Percentiles rank a stretch among this genome's conserved stretches.
Conservation (phyloP, 64 coral and sea anemone genomes). For the Catalaphyllia jardinei region DNA sequence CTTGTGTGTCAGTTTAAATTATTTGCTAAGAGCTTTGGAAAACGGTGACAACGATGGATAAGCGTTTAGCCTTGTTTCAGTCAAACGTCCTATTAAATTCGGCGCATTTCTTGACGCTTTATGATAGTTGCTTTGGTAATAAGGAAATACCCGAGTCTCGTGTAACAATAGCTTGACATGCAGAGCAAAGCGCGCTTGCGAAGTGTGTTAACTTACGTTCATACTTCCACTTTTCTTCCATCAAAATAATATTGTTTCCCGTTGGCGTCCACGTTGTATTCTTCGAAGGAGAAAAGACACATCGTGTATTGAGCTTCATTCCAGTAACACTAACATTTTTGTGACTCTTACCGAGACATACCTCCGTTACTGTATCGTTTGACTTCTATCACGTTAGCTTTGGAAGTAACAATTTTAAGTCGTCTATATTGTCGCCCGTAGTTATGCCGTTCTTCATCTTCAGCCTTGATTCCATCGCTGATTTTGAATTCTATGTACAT, state of each 20-base stretch:
- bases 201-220: not conserved
- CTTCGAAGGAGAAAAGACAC: not conserved
- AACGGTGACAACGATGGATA: too few relatives aligned
- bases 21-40: too few relatives aligned
- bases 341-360: not conserved
- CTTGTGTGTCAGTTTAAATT: too few relatives aligned
- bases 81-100: too few relatives aligned
- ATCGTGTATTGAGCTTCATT: not conserved
- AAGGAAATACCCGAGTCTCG: not conserved
- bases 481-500: constrained; percentile 9
- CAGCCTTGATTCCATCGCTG: not conserved
- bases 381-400: constrained; percentile 15
- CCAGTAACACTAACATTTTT: not conserved
- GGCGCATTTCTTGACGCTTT: too few relatives aligned
- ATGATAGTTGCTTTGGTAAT: too few relatives aligned
- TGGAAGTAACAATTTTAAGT: constrained; percentile 9
- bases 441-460: not conserved
- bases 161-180: not conserved
- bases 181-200: not conserved
- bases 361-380: constrained; percentile 5
- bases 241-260: not conserved
- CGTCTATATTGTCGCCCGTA: not conserved
- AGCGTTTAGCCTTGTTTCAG: too few relatives aligned
- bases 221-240: not conserved
- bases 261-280: constrained; percentile 17